Evolutionary conservation across 2,113 vertebrate genomes (phyloP), one percentile per base, ranked within the genome.

Genomic region (Rhizomys pruinosus): DNA sequence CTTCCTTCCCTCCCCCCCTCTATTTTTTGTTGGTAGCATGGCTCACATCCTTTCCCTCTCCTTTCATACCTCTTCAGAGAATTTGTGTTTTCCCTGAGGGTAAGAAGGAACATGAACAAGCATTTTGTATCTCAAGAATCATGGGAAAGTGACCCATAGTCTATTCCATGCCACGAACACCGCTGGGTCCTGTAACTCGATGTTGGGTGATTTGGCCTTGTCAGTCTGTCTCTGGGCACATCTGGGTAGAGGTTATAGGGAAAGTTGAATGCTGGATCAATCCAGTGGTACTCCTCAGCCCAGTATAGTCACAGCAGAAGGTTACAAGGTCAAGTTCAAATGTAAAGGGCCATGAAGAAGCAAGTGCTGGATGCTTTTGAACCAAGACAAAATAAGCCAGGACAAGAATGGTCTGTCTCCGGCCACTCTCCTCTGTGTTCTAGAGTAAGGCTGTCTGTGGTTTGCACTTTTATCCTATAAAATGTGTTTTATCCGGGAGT

Each of bases 241-340:
- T 72, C 87, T 63, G 61, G 87, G 9, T 20, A 87, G 96, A 96
- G 96, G 98, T 98, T 98, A 98, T 97, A 98, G 98, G 98, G 98
- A 98, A 98, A 97, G 98, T 98, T 96, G 98, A 98, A 97, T 20
- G 34, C 76, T 55, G 3, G 1, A 55, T 47, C 76, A 29, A 34
- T 22, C 44, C 97, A 97, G 98, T 97, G 94, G 93, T 98, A 89
- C 98, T 98, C 98, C 98, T 98, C 86, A 91, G 97, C 96, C 92
- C 61, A 96, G 98, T 97, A 95, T 90, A 72, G 98, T 98, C 98
- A 97, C 86, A 97, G 97, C 95, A 77, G 96, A 97, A 98, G 98
- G 97, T 98, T 97, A 93, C 97, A 97, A 98, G 98, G 98, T 98
- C 98, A 98, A 98, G 98, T 98, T 97, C 98, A 97, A 98, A 98